Percentiles rank a stretch among this genome's conserved stretches.
phyloP scores from a whole-genome alignment of 2,113 vertebrate genomes.

The Chlorodrepanis virens region DNA sequence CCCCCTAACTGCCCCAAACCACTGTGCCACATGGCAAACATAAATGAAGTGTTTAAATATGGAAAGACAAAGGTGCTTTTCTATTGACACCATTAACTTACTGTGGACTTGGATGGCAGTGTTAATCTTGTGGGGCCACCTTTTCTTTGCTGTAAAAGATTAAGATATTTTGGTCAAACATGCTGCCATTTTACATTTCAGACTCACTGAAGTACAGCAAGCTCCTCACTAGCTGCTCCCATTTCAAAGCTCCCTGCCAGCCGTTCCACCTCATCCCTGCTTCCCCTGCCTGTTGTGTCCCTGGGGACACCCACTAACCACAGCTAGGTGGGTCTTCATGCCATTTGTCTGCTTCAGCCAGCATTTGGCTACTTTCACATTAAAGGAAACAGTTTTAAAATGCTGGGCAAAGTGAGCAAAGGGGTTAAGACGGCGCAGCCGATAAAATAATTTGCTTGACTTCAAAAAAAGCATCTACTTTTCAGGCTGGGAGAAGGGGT shows the following conservation, averaged over 20 bases:
- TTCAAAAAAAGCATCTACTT: not conserved
- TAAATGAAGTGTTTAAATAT: not conserved
- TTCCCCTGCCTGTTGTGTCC: not conserved
- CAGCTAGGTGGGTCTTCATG: not conserved
- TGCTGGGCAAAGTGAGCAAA: not conserved
- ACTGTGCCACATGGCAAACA: not conserved
- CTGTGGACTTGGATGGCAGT: constrained; percentile 98
- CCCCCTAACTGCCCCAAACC: not conserved
- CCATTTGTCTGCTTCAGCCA: not conserved
- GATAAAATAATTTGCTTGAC: not conserved
- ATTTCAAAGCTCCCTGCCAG: constrained; percentile 3
- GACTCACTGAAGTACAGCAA: not conserved
- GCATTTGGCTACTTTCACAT: not conserved
- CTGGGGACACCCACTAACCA: not conserved
- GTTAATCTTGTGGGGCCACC: constrained; percentile 95
- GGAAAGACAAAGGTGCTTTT: constrained; percentile 18
- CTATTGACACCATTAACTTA: constrained; percentile 71
- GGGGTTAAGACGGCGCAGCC: rapidly evolving
- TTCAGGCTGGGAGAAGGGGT: not conserved
- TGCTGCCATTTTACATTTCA: not conserved
- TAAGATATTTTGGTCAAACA: not conserved
- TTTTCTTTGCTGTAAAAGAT: constrained; percentile 92
- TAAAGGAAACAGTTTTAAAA: not conserved
- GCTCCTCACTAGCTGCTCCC: not conserved
- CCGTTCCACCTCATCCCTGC: not conserved